phyloP scores from a whole-genome alignment of 2,888 invertebrate species.

The Ectropis crepuscularia region DNA sequence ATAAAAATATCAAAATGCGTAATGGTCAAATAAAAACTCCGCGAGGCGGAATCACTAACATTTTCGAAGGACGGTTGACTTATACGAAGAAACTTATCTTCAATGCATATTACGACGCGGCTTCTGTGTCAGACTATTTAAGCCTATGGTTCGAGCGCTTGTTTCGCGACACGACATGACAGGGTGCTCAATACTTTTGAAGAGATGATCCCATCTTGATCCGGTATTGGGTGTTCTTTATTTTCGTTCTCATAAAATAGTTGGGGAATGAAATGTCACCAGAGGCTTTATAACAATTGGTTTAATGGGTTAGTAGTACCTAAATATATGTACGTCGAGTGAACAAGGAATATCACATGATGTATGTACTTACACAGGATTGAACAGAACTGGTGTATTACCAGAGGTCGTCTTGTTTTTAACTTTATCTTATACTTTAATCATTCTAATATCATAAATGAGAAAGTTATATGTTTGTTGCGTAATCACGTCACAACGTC shows the following conservation, averaged over 20 bases:
- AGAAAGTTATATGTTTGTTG: no score
- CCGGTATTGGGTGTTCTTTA: slow-evolving; percentile 1
- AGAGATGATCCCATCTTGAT: slow-evolving; percentile 20
- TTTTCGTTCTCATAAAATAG: slow-evolving; percentile 11
- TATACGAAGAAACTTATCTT: background rate
- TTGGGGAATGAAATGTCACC: slow-evolving; percentile 9
- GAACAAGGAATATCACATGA: no score
- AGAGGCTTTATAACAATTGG: background rate
- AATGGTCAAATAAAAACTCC: no score
- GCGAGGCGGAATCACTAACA: no score
- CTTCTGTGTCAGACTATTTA: slow-evolving; percentile 19
- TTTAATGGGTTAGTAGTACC: background rate
- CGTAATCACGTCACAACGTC: no score
- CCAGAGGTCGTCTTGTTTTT: no score
- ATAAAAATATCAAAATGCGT: no score
- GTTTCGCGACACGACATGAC: slow-evolving; percentile 13
- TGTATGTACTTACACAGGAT: no score
- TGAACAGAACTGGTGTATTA: no score
- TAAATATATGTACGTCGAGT: background rate
- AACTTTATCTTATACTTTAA: no score
- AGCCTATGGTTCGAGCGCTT: slow-evolving; percentile 13
- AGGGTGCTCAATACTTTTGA: slow-evolving; percentile 11
- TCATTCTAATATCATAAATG: no score
- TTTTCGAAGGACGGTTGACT: background rate
- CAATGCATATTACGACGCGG: slow-evolving; percentile 5